phyloP scores from a whole-genome alignment of 2,113 vertebrate genomes.

The Syngnathus scovelli region DNA sequence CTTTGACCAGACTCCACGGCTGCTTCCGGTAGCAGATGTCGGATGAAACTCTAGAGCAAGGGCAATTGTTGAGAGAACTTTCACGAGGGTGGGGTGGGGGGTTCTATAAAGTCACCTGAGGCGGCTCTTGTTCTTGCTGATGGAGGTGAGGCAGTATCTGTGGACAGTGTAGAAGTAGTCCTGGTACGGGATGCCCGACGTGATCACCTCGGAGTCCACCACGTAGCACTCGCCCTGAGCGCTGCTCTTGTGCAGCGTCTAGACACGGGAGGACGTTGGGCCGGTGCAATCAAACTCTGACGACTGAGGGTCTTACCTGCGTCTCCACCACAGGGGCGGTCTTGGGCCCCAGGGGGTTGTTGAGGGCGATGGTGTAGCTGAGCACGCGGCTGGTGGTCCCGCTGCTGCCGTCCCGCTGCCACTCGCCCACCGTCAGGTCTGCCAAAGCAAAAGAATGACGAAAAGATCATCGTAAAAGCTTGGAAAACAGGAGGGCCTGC shows the following conservation, averaged over 20 bases:
- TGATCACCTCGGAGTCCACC: slow-evolving; percentile 86
- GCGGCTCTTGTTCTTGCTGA: slow-evolving; percentile 81
- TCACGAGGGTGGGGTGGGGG: not conserved
- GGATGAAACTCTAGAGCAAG: slow-evolving; percentile 77
- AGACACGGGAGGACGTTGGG: not conserved
- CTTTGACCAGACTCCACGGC: slow-evolving; percentile 87
- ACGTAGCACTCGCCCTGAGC: slow-evolving; percentile 76
- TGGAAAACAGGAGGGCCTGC: slow-evolving; percentile 1
- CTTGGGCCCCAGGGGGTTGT: slow-evolving; percentile 86
- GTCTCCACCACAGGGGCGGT: slow-evolving; percentile 84
- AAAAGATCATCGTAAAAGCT: not conserved
- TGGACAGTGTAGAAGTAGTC: slow-evolving; percentile 90
- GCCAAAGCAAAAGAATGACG: not conserved
- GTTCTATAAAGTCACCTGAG: slow-evolving; percentile 69
- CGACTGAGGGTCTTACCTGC: slow-evolving; percentile 68
- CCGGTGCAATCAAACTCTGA: too few relatives aligned
- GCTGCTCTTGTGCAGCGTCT: slow-evolving; percentile 75
- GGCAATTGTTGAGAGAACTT: slow-evolving; percentile 3
- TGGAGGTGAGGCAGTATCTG: slow-evolving; percentile 84
- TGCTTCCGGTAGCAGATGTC: slow-evolving; percentile 90
- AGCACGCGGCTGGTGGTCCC: slow-evolving; percentile 79
- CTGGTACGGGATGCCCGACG: slow-evolving; percentile 88
- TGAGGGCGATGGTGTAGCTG: slow-evolving; percentile 86
- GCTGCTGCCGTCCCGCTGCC: slow-evolving; percentile 77
- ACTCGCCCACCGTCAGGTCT: slow-evolving; percentile 82